Evolutionary conservation across 1,140 invertebrate species (phyloP), one percentile per base, ranked within the genome.

Genomic region (Drosophila prosaltans): DNA sequence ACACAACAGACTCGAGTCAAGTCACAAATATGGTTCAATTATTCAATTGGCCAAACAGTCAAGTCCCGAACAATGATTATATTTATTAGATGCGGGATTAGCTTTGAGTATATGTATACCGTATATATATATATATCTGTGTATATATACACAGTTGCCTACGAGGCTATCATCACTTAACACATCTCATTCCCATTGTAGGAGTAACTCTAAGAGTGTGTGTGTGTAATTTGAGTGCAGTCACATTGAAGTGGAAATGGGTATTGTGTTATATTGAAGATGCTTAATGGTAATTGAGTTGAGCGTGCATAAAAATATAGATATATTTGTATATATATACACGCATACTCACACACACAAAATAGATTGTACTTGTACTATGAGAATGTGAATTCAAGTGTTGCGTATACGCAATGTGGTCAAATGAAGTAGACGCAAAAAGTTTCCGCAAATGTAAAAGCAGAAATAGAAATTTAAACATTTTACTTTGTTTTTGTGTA

Each of bases 11-110:
- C 21, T 26, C 21, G 59, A 65, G 64, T 51, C 65, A 54, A 51
- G 72, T 64, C 54, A 57, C 28, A 30, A 57, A 63, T 85, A 88
- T 88, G 88, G 72, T 88, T 86, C 80, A 88, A 88, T 88, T 88
- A 88, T 83, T 83, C 80, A 88, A 88, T 88, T 88, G 82, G 74
- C 30, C 32, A 65, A 61, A 65, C 36, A 28, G 45, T 74, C 41
- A 45, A 60, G 39, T 51, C 45, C 45, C 45, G 43, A 65, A 76
- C 71, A 78, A 73, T 79, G 72, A 77, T 72, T 80, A 51, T 70
- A 88, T 86, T 82, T 82, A 85, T 86, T 86, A 76, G 83, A 82
- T 70, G 71, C 75, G 63, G 68, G 79, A 85, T 82, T 79, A 82
- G 83, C 69, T 55, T 51, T 51, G 45, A 51, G 21, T 51, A 21